Evolutionary conservation across 2,888 invertebrate genomes (phyloP).

Genomic region (Eupithecia abbreviata): DNA sequence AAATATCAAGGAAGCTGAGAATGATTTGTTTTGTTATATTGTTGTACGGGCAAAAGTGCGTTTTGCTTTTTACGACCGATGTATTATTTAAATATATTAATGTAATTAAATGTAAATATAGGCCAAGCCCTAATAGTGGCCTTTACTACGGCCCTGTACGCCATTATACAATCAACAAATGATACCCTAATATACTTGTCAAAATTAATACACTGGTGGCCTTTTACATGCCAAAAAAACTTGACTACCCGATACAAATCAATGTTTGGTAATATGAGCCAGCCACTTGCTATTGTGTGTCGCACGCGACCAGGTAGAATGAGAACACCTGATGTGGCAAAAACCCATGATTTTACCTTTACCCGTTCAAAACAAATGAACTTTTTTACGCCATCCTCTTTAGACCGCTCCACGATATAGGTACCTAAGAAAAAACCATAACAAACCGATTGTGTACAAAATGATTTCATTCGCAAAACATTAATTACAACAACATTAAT

Average conservation of each 20-base stretch:
- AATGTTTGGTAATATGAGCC: constrained; percentile 42
- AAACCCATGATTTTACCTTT: constrained; percentile 27
- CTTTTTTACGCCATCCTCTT: constrained; percentile 17
- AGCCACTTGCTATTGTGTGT: constrained; percentile 43
- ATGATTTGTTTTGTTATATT: background rate
- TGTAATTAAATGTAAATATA: background rate
- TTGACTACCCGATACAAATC: constrained; percentile 31
- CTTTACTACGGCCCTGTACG: background rate
- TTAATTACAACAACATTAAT: no score
- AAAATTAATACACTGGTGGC: background rate
- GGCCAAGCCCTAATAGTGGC: background rate
- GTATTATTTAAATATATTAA: background rate
- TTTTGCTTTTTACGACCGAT: background rate
- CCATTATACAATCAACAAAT: background rate
- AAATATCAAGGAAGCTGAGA: background rate
- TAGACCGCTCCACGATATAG: background rate
- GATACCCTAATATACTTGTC: background rate
- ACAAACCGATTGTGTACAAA: background rate
- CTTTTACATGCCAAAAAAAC: constrained; percentile 20
- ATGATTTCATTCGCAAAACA: background rate
- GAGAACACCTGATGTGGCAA: constrained; percentile 37
- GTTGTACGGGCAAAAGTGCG: background rate
- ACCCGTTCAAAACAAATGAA: constrained; percentile 32
- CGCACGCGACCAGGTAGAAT: constrained; percentile 62
- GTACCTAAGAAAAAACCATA: background rate